Evolutionary conservation across 2,888 invertebrate species (phyloP).

Genomic region (Psylliodes chrysocephalus): DNA sequence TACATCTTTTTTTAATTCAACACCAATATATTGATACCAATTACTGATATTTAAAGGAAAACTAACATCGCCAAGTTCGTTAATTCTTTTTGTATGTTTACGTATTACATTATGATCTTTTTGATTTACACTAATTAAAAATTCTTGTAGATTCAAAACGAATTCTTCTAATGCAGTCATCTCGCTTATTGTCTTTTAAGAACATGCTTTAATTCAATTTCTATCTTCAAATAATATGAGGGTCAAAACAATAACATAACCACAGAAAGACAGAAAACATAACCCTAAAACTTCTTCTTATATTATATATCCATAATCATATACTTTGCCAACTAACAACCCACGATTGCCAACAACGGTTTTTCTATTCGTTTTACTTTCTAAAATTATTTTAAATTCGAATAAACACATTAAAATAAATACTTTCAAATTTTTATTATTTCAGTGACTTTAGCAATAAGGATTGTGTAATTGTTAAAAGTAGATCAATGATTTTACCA

Average conservation of each 20-base stretch:
- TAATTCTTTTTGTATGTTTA: constrained; percentile 69
- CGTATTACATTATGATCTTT: constrained; percentile 64
- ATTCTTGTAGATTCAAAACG: constrained; percentile 43
- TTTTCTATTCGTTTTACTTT: too few species aligned
- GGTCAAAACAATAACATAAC: too few species aligned
- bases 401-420: too few species aligned
- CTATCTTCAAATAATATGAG: too few species aligned
- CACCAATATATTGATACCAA: constrained; percentile 67
- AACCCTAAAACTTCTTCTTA: too few species aligned
- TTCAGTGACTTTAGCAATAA: neutral
- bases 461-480: neutral
- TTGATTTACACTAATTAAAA: constrained; percentile 39
- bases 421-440: neutral
- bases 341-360: too few species aligned
- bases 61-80: constrained; percentile 72
- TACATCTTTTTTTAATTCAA: constrained; percentile 10
- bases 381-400: too few species aligned
- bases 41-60: constrained; percentile 69
- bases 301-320: too few species aligned
- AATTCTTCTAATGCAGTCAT: constrained; percentile 45
- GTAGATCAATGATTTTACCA: neutral
- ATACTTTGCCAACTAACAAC: too few species aligned
- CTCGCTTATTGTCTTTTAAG: too few species aligned
- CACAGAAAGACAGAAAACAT: too few species aligned
- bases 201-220: too few species aligned